Evolutionary conservation across 2,797 vertebrate species (phyloP).

Genomic region (Meda fulgida): DNA sequence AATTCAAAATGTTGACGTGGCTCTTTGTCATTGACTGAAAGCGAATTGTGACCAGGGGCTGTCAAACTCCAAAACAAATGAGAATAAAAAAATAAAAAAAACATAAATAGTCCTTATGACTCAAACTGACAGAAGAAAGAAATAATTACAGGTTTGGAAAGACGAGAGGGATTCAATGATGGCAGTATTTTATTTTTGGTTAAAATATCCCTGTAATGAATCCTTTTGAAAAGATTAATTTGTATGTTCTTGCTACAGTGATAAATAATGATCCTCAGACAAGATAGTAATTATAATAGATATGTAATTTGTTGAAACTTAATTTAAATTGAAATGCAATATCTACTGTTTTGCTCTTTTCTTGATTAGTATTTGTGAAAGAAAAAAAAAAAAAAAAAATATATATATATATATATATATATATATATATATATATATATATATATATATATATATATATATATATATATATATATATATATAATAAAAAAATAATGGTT

Average conservation of each 20-base stretch:
- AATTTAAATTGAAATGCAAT: neutral
- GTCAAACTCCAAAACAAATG: neutral
- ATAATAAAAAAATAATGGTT: too few species aligned
- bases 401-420: too few species aligned
- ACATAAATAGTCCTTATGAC: constrained; percentile 8
- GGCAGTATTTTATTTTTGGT: neutral
- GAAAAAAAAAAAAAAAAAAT: too few species aligned
- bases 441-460: too few species aligned
- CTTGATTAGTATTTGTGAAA: too few species aligned
- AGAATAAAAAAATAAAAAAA: neutral
- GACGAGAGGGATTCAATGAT: neutral
- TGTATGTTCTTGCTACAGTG: neutral
- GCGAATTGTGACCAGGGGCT: neutral
- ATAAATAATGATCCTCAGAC: neutral
- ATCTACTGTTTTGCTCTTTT: neutral
- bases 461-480: too few species aligned
- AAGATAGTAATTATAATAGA: neutral
- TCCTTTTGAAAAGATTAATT: neutral
- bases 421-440: too few species aligned
- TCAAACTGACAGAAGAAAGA: neutral
- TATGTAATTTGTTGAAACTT: neutral
- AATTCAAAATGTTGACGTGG: neutral
- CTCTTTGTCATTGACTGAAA: constrained; percentile 11
- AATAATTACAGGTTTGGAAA: neutral
- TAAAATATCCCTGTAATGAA: neutral